Percentiles rank a stretch among this genome's conserved stretches.
These are phyloP conservation scores for Chelonia mydas DNA, from an alignment of 2,797 vertebrate genomes.

Conservation along the genomic window DNA sequence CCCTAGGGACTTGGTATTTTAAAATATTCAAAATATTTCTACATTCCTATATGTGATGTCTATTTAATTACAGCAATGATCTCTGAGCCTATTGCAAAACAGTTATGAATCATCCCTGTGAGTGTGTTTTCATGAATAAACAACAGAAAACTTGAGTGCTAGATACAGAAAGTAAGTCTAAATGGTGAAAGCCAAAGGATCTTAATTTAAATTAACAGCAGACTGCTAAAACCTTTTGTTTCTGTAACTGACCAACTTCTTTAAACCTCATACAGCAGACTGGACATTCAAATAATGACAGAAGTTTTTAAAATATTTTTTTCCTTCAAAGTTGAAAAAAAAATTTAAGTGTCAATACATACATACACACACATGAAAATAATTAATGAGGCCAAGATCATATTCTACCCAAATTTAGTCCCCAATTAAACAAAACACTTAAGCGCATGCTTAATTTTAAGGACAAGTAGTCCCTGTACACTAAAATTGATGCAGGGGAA, in stretches of 20 bases:
- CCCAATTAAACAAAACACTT: no score
- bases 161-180: background rate
- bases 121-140: background rate
- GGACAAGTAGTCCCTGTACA: background rate
- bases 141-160: background rate
- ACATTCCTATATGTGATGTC: background rate
- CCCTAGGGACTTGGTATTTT: background rate
- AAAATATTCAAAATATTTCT: conserved; percentile 36
- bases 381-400: no score
- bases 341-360: background rate
- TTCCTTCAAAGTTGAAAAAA: background rate
- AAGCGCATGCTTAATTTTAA: background rate
- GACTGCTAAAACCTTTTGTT: background rate
- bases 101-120: background rate
- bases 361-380: background rate
- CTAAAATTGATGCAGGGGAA: no score
- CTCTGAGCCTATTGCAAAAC: background rate
- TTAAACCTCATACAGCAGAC: background rate
- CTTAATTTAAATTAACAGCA: background rate
- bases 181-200: background rate
- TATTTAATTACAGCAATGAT: background rate
- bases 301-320: background rate
- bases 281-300: background rate
- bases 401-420: no score
- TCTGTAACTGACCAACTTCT: background rate